Evolutionary conservation across 2,888 invertebrate genomes (phyloP), one percentile per base, ranked within the genome.

Genomic region (Spisula subtruncata): DNA sequence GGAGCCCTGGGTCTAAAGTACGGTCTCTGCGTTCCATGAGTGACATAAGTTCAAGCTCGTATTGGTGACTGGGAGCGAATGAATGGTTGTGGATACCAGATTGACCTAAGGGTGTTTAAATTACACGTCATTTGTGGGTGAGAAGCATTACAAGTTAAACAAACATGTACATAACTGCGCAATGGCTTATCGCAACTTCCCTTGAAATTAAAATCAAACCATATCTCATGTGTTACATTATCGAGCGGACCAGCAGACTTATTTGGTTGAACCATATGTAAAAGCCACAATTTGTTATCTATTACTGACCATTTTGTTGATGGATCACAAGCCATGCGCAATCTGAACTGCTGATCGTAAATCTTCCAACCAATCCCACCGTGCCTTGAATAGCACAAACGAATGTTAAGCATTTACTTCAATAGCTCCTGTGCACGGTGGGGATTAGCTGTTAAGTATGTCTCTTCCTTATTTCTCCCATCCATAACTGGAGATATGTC

Each of bases 281-380:
- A 56, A 48, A 85, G 5, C 79, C 51, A 75, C 8, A 85, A 48
- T 32, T 85, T 51, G 2, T 35, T 35, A n/a, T 85, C 85, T 35
- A 85, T 51, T 2, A 6, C 41, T 10, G 5, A 6, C 79, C 85
- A 80, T n/a, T n/a, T n/a, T 35, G 20, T 14, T 16, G 5, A 18
- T 12, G 29, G 29, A 20, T 75, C 12, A 10, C 2, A 29, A 16
- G 29, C 32, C 75, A n/a, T n/a, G 32, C 79, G 12, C 20, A 79
- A 16, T 32, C 41, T 79, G 16, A 35, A 79, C 32, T 79, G 32
- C 20, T 79, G 14, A 16, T 79, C 35, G 32, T 79, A 35, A 2
- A 2, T 0, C 20, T 79, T 35, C 32, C 41, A 41, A 35, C 16
- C 41, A 79, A 18, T 1, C 8, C 41, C 41, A 41, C 41, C 79